A percentile compares a stretch with the other conserved stretches of the same genome.
Evolutionary conservation across 2,797 vertebrate genomes (phyloP).

Genomic region (Epinephelus malabaricus): DNA sequence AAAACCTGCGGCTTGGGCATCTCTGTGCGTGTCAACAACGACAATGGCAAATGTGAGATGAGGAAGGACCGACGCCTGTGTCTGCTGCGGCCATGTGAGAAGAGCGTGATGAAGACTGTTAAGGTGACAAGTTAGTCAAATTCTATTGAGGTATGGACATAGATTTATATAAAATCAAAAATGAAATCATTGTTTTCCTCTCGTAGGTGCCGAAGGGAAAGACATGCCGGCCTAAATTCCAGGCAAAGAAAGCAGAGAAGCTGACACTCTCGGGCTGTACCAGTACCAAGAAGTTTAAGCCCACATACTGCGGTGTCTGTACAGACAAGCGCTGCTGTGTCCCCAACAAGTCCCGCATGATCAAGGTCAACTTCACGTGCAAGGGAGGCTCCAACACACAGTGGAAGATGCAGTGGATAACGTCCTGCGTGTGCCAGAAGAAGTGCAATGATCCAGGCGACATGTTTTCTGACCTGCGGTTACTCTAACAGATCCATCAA

Average conservation of each 20-base stretch:
- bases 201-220: conserved; percentile 91
- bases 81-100: conserved; percentile 91
- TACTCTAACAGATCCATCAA: conserved; percentile 80
- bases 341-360: conserved; percentile 91
- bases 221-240: conserved; percentile 92
- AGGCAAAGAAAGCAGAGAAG: conserved; percentile 89
- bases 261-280: conserved; percentile 92
- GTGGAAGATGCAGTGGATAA: conserved; percentile 98
- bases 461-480: conserved; percentile 91
- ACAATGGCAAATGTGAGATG: conserved; percentile 94
- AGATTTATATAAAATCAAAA: background rate
- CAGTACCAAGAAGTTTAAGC: conserved; percentile 89
- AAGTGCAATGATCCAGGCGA: conserved; percentile 90
- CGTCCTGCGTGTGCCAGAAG: conserved; percentile 94
- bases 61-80: conserved; percentile 93
- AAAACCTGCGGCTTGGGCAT: conserved; percentile 94
- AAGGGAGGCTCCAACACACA: conserved; percentile 85
- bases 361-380: conserved; percentile 92
- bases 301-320: conserved; percentile 93
- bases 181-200: background rate
- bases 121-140: conserved; percentile 86
- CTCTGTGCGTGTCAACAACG: conserved; percentile 92
- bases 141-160: background rate
- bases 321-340: conserved; percentile 93
- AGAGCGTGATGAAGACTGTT: conserved; percentile 79